Base-by-base conservation (phyloP, 2,888 invertebrate genomes). In the Shargacucullia verbasci region DNA sequence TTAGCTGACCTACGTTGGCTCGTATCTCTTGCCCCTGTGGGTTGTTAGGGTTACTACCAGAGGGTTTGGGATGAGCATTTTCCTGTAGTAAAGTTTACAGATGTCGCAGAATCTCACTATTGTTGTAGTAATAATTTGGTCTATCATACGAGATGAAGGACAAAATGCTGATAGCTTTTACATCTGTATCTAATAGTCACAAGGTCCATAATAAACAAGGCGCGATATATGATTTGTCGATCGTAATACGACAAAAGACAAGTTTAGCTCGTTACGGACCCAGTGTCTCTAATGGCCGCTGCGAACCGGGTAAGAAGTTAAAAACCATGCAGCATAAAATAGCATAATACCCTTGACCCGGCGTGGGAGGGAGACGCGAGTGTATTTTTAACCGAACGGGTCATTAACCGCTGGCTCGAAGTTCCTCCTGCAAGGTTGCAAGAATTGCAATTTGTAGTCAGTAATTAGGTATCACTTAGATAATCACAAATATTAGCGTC, bases 301-400 rank as follows among this genome's bases (percentile, higher is more conserved):
- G 40, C 38, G 50, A 60, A 59, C 52, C 52, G 14, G 46, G 60
- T 60, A 73, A 78, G 62, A 70, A 68, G 57, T 71, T 59, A 73
- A 76, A 61, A 73, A 72, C 60, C 69, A 76, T 77, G 59, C 74
- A 75, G 70, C 70, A 79, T 76, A 77, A 78, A 74, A 79, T 78
- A 78, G 70, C 70, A 65, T 73, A 66, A 78, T 80, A 84, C 82
- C 88, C 90, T 89, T 90, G 88, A 89, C 88, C 89, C 79, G 85
- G 77, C 85, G 88, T 89, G 86, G 88, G 87, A 87, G 83, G 83
- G 80, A 85, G 78, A 74, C 72, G 78, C 79, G 69, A 76, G 80
- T 61, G 79, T 89, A 89, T 88, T 88, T 90, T 89, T 88, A 88
- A 87, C 83, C 70, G 73, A 62, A 56, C 75, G 70, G 85, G 87